Conservation (phyloP, 1,140 invertebrate genomes). For the Diorhabda elongata region DNA sequence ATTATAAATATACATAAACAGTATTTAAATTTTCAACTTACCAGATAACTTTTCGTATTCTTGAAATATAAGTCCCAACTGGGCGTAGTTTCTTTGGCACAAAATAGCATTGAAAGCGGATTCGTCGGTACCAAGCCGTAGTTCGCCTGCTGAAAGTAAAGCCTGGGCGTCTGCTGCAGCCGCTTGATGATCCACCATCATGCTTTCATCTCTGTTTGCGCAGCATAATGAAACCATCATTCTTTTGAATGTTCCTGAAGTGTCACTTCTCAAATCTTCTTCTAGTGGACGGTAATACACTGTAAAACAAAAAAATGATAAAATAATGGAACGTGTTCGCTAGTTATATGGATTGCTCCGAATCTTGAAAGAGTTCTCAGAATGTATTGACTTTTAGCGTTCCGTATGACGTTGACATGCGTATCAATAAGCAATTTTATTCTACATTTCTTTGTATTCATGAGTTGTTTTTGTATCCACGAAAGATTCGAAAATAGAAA, state of each 20-base stretch:
- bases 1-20: too few species aligned
- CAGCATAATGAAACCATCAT: constrained; percentile 70
- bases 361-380: too few species aligned
- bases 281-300: constrained; percentile 73
- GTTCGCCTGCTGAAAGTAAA: constrained; percentile 71
- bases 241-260: constrained; percentile 80
- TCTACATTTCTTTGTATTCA: too few species aligned
- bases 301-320: constrained; percentile 40
- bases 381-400: too few species aligned
- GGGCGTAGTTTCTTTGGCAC: constrained; percentile 69
- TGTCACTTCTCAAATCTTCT: constrained; percentile 72
- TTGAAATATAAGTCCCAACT: constrained; percentile 62
- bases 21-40: neutral
- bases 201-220: constrained; percentile 66
- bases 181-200: constrained; percentile 57
- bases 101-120: constrained; percentile 80
- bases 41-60: constrained; percentile 56
- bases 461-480: too few species aligned
- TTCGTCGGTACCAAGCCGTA: constrained; percentile 81
- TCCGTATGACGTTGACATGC: too few species aligned
- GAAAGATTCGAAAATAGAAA: too few species aligned
- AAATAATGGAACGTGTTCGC: neutral
- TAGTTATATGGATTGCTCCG: too few species aligned
- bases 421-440: too few species aligned
- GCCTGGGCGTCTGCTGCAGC: constrained; percentile 68